Percentiles rank a stretch among this genome's conserved stretches.
Conservation (phyloP, 2,888 invertebrate species). For the Drosophila picticornis region DNA sequence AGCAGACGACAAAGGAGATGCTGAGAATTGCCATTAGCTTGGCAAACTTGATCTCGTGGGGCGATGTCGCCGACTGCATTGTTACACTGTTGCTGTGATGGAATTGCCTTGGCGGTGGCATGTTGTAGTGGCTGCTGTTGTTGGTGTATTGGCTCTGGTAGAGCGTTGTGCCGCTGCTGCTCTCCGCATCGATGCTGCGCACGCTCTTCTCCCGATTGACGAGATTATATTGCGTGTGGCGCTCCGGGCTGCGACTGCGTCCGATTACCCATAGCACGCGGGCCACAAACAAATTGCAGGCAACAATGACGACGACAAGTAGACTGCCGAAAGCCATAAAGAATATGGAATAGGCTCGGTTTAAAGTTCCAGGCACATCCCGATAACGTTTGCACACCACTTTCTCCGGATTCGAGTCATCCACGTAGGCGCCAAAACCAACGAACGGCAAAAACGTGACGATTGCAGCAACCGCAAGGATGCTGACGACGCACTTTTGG, state of each 20-base stretch:
- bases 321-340: slow-evolving; percentile 91
- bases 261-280: slow-evolving; percentile 88
- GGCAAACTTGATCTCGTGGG: slow-evolving; percentile 94
- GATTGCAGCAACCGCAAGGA: slow-evolving; percentile 89
- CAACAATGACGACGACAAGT: slow-evolving; percentile 91
- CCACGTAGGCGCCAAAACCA: slow-evolving; percentile 91
- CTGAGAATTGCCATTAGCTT: slow-evolving; percentile 93
- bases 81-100: slow-evolving; percentile 83
- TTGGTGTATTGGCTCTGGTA: slow-evolving; percentile 70
- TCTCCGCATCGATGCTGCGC: slow-evolving; percentile 75
- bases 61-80: slow-evolving; percentile 85
- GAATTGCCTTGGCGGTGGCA: slow-evolving; percentile 62
- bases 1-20: slow-evolving; percentile 92
- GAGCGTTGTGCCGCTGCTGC: slow-evolving; percentile 81
- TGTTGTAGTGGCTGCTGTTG: slow-evolving; percentile 36
- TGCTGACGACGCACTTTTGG: slow-evolving; percentile 89
- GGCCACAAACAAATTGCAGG: slow-evolving; percentile 93
- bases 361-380: slow-evolving; percentile 88
- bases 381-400: slow-evolving; percentile 90
- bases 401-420: slow-evolving; percentile 82
- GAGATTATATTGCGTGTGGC: slow-evolving; percentile 82
- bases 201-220: slow-evolving; percentile 80
- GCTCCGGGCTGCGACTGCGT: slow-evolving; percentile 82
- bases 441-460: slow-evolving; percentile 91
- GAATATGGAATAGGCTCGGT: slow-evolving; percentile 91